Conservation (phyloP, 2,888 invertebrate genomes). For the Mythimna ferrago region DNA sequence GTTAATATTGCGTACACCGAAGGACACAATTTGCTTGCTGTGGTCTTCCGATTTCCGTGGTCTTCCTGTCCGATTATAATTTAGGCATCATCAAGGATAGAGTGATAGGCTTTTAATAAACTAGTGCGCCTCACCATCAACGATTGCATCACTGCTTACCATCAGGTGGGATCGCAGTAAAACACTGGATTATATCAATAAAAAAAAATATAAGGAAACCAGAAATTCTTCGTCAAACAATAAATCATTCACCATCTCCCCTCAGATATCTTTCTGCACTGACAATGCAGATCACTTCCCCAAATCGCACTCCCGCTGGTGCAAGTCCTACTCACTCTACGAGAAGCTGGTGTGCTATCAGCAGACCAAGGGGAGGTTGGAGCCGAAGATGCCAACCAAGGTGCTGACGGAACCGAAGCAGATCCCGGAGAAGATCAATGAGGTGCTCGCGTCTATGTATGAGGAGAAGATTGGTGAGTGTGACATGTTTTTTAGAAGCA, state of each 20-base stretch:
- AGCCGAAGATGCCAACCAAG: conserved; percentile 90
- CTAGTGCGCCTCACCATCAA: no score
- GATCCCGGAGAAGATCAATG: conserved; percentile 87
- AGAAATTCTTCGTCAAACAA: neutral
- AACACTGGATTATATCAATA: no score
- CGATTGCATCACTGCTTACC: no score
- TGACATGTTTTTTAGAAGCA: neutral
- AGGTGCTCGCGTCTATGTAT: conserved; percentile 85
- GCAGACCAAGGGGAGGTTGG: conserved; percentile 89
- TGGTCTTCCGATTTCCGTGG: no score
- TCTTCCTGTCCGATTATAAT: no score
- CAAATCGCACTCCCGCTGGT: conserved; percentile 91
- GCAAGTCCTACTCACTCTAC: conserved; percentile 91
- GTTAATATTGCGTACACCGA: no score
- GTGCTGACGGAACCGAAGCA: conserved; percentile 73
- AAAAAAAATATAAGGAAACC: no score
- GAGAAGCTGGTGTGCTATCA: conserved; percentile 91
- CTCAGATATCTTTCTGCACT: conserved; percentile 89
- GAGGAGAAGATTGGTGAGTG: conserved; percentile 84
- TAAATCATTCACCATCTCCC: neutral
- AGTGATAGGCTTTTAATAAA: no score
- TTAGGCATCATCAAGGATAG: no score
- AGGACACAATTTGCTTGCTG: no score
- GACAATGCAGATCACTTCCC: conserved; percentile 87
- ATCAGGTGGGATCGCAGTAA: no score